A percentile compares a stretch with the other conserved stretches of the same genome.
Evolutionary conservation across 2,888 invertebrate species (phyloP).

Genomic region (Apoda limacodes): DNA sequence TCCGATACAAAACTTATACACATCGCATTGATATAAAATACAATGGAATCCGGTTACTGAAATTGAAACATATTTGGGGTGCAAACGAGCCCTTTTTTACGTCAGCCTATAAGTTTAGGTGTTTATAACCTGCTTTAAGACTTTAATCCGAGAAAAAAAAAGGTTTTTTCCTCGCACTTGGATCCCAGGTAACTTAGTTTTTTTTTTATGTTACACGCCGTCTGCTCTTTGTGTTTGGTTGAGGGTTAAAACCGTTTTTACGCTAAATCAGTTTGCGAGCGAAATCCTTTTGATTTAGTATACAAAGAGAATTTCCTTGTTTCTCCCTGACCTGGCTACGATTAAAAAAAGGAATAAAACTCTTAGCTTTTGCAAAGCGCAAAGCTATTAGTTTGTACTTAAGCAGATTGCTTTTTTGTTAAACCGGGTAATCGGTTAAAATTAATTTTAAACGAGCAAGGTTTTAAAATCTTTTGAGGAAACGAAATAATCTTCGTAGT

Average conservation of each 20-base stretch:
- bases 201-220: slow-evolving; percentile 31
- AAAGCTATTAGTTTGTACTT: slow-evolving; percentile 28
- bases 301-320: slow-evolving; percentile 32
- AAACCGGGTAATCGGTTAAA: too few relatives aligned
- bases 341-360: slow-evolving; percentile 34
- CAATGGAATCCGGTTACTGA: slow-evolving; percentile 24
- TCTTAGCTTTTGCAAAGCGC: slow-evolving; percentile 17
- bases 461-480: too few relatives aligned
- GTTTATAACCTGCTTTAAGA: slow-evolving; percentile 24
- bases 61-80: slow-evolving; percentile 17
- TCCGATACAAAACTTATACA: slow-evolving; percentile 11
- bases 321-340: slow-evolving; percentile 32
- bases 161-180: slow-evolving; percentile 20
- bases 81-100: neutral
- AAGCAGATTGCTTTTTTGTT: too few relatives aligned
- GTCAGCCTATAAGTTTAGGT: slow-evolving; percentile 5
- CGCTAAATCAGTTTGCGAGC: slow-evolving; percentile 42
- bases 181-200: slow-evolving; percentile 39
- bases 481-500: too few relatives aligned
- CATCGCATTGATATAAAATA: slow-evolving; percentile 21
- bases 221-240: slow-evolving; percentile 30
- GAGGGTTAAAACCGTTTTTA: slow-evolving; percentile 51
- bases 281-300: slow-evolving; percentile 42
- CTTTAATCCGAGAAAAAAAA: slow-evolving; percentile 26
- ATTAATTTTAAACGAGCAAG: too few relatives aligned